phyloP scores from a whole-genome alignment of 2,888 invertebrate genomes.

The Synanthedon formicaeformis region DNA sequence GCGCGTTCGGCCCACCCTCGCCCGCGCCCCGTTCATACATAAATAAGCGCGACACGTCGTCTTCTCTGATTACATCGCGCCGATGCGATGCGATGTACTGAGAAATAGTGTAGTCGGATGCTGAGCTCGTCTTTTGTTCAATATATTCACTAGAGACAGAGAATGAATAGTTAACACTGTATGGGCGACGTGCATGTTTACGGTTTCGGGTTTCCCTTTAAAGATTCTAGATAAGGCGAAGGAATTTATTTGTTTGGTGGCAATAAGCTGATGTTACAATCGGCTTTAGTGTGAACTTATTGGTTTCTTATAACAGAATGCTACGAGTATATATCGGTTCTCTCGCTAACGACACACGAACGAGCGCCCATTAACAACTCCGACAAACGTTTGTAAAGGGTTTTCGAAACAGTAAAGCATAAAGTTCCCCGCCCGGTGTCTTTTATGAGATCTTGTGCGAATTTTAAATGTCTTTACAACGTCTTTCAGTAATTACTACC shows the following conservation, averaged over 20 bases:
- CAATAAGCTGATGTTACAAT: slow-evolving; percentile 64
- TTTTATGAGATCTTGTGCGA: neutral
- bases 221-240: slow-evolving; percentile 61
- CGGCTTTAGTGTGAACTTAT: slow-evolving; percentile 46
- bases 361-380: neutral
- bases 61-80: slow-evolving; percentile 71
- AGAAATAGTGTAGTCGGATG: slow-evolving; percentile 68
- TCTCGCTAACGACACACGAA: neutral
- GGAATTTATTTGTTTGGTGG: slow-evolving; percentile 63
- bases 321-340: slow-evolving; percentile 9
- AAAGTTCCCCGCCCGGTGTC: neutral
- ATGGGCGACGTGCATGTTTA: slow-evolving; percentile 60
- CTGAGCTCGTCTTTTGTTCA: slow-evolving; percentile 66
- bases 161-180: slow-evolving; percentile 65
- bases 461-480: neutral
- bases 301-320: slow-evolving; percentile 33
- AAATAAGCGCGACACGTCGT: slow-evolving; percentile 71
- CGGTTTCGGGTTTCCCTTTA: slow-evolving; percentile 65
- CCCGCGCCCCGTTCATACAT: slow-evolving; percentile 68
- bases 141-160: slow-evolving; percentile 57
- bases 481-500: neutral
- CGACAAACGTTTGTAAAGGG: neutral
- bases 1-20: slow-evolving; percentile 64
- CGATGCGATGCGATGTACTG: slow-evolving; percentile 68
- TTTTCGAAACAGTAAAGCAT: neutral